Percentiles rank a stretch among this genome's conserved stretches.
Conservation (phyloP, 2,113 vertebrate genomes). For the Passer montanus region DNA sequence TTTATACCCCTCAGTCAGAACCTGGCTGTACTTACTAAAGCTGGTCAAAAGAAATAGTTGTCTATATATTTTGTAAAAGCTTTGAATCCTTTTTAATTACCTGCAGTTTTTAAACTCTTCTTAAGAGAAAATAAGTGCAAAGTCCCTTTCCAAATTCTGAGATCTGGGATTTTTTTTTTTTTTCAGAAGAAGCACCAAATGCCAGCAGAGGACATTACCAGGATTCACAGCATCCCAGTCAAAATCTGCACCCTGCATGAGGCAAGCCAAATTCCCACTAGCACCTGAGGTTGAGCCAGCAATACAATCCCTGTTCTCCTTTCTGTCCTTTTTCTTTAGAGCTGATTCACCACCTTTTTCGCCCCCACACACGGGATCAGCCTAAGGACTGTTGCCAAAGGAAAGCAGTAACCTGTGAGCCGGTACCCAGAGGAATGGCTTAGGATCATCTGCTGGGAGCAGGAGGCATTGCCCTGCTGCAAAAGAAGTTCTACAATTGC, state of each 20-base stretch:
- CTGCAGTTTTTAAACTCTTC: neutral
- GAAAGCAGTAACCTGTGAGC: neutral
- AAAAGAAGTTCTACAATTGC: neutral
- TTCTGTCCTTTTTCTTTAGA: neutral
- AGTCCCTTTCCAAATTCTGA: neutral
- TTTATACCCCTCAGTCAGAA: neutral
- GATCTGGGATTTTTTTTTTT: neutral
- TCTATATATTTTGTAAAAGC: neutral
- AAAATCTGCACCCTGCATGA: neutral
- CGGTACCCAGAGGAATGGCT: neutral
- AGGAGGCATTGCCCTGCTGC: neutral
- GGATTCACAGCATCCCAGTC: neutral
- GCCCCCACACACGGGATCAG: fast-evolving
- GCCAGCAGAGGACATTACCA: neutral
- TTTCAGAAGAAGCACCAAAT: neutral
- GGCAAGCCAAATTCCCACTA: neutral
- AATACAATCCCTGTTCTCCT: neutral
- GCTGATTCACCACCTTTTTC: neutral
- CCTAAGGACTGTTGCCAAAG: neutral
- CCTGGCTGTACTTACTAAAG: neutral
- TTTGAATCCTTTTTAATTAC: neutral
- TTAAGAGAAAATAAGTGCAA: neutral
- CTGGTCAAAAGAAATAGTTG: neutral
- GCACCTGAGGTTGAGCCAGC: neutral
- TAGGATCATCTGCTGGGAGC: neutral